Conservation (phyloP, 30 jellyfish, hydroid and myxozoan species). For the Turritopsis rubra region DNA sequence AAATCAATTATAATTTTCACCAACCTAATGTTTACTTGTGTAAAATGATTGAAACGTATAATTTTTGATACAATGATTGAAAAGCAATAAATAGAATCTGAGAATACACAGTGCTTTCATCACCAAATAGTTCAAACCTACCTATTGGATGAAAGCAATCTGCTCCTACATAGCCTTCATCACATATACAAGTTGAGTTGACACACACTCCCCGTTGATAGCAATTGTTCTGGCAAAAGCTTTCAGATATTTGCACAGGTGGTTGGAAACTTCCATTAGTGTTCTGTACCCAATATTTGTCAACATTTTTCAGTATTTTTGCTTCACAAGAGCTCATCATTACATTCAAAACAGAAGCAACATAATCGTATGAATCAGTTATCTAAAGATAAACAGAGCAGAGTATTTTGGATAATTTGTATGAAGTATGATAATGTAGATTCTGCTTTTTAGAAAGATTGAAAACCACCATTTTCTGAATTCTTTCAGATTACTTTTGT, state of each 20-base stretch:
- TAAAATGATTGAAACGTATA: too few relatives aligned
- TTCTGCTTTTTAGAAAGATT: too few relatives aligned
- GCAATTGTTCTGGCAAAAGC: neutral
- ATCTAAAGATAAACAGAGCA: conserved; percentile 1
- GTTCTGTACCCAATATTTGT: neutral
- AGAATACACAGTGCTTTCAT: neutral
- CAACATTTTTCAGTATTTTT: neutral
- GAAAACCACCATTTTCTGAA: too few relatives aligned
- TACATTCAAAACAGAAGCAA: neutral
- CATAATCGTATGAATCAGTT: conserved; percentile 4
- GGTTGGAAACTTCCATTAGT: neutral
- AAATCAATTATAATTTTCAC: too few relatives aligned
- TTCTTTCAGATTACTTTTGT: too few relatives aligned
- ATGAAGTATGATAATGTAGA: too few relatives aligned
- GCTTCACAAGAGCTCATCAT: conserved; percentile 16
- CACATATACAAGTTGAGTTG: neutral
- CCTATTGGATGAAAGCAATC: neutral
- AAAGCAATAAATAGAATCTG: neutral
- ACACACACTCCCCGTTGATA: neutral
- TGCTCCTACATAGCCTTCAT: neutral
- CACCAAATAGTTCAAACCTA: neutral
- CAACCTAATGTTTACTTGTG: too few relatives aligned
- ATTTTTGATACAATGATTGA: too few relatives aligned
- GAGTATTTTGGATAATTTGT: neutral
- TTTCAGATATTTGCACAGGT: neutral